A percentile compares a stretch with the other conserved stretches of the same genome.
Conservation (phyloP, 2,888 invertebrate species). For the Pyralis farinalis region DNA sequence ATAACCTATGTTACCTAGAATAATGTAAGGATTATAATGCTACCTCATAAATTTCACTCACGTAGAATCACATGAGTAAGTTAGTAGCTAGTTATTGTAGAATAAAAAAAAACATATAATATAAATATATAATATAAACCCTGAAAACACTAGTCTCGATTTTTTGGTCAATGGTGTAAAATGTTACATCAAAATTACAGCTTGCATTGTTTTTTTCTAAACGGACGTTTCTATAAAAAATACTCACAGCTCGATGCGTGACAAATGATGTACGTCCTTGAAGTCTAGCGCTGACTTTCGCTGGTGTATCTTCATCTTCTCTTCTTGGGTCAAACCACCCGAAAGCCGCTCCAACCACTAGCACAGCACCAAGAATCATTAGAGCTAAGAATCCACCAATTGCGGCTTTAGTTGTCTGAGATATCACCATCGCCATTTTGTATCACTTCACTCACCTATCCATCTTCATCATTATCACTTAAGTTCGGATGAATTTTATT, state of each 20-base stretch:
- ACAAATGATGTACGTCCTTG: slow-evolving; percentile 72
- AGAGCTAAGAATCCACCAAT: slow-evolving; percentile 68
- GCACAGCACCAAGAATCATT: slow-evolving; percentile 70
- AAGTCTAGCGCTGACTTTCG: slow-evolving; percentile 66
- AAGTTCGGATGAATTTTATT: slow-evolving; percentile 7
- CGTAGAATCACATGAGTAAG: too few relatives aligned
- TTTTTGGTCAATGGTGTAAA: too few relatives aligned
- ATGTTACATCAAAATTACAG: too few relatives aligned
- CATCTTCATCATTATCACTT: slow-evolving; percentile 32
- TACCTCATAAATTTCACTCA: too few relatives aligned
- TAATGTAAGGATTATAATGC: too few relatives aligned
- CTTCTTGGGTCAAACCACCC: slow-evolving; percentile 71
- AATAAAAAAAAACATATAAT: too few relatives aligned
- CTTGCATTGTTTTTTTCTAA: too few relatives aligned
- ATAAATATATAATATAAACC: too few relatives aligned
- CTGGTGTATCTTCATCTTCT: slow-evolving; percentile 71
- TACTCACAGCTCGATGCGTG: slow-evolving; percentile 72
- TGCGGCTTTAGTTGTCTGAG: slow-evolving; percentile 72
- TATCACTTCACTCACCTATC: slow-evolving; percentile 49
- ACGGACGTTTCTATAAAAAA: too few relatives aligned
- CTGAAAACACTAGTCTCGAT: too few relatives aligned
- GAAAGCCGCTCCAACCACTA: slow-evolving; percentile 69
- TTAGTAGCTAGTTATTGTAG: too few relatives aligned
- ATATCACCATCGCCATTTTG: slow-evolving; percentile 78
- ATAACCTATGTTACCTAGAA: too few relatives aligned